Evolutionary conservation across 1,140 invertebrate genomes (phyloP).

Genomic region (Temnothorax curvispinosus): DNA sequence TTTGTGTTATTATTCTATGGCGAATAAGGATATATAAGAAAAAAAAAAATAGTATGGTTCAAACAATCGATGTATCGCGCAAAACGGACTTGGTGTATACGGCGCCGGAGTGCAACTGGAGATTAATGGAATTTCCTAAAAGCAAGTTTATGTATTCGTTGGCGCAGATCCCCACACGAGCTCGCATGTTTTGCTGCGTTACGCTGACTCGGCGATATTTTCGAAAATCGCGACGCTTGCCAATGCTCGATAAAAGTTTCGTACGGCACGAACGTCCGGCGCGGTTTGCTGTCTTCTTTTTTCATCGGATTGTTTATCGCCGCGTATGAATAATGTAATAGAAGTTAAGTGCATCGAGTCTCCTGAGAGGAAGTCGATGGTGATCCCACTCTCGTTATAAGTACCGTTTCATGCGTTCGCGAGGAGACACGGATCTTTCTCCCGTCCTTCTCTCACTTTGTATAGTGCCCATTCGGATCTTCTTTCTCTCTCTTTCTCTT

Average conservation of each 20-base stretch:
- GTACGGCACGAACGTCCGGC: constrained; percentile 53
- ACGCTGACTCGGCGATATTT: constrained; percentile 60
- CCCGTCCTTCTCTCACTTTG: constrained; percentile 47
- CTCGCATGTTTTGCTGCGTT: constrained; percentile 47
- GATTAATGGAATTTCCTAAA: constrained; percentile 63
- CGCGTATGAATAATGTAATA: constrained; percentile 62
- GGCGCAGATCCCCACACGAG: constrained; percentile 30
- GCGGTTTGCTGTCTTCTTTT: constrained; percentile 20
- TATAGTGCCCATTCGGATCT: constrained; percentile 26
- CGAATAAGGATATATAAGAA: neutral
- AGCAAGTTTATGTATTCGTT: constrained; percentile 62
- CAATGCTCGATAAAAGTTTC: constrained; percentile 54
- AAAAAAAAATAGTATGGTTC: neutral
- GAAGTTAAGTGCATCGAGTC: constrained; percentile 59
- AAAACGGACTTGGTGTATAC: constrained; percentile 38
- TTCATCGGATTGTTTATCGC: constrained; percentile 52
- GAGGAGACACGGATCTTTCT: constrained; percentile 46
- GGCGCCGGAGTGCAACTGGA: constrained; percentile 38
- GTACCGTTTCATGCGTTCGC: constrained; percentile 58
- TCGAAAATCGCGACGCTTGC: constrained; percentile 60
- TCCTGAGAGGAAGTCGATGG: constrained; percentile 58
- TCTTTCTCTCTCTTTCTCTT: constrained; percentile 22
- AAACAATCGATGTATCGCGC: constrained; percentile 48
- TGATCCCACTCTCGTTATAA: constrained; percentile 56
- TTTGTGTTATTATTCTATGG: constrained; percentile 13